phyloP scores from a whole-genome alignment of 2,797 vertebrate species.

The Coregonus sp. region DNA sequence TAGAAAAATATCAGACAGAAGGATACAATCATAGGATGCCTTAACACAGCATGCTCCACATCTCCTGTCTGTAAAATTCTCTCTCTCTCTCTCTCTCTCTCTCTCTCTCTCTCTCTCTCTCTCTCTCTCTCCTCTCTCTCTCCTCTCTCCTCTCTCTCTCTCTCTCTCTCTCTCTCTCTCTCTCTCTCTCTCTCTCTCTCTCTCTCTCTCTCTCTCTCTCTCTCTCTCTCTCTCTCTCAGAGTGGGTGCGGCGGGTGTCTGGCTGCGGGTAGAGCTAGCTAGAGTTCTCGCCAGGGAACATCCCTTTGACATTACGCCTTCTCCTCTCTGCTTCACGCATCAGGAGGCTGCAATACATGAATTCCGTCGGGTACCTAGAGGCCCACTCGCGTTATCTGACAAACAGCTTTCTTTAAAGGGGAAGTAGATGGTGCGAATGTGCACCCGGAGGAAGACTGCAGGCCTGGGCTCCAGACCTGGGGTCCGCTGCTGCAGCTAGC shows the following conservation, averaged over 20 bases:
- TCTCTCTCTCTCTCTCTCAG: conserved; percentile 11
- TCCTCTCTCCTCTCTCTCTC: conserved; percentile 5
- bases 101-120: background rate
- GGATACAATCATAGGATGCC: background rate
- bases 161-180: conserved; percentile 2
- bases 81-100: background rate
- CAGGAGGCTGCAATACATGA: conserved; percentile 26
- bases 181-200: background rate
- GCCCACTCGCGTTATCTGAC: conserved; percentile 32
- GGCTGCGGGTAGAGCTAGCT: background rate
- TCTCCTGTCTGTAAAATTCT: background rate
- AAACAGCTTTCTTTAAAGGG: conserved; percentile 3
- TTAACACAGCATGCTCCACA: background rate
- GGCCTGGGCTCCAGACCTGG: background rate
- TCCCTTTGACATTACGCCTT: conserved; percentile 30
- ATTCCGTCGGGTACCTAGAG: conserved; percentile 19
- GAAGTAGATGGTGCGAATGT: conserved; percentile 1
- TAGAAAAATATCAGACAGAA: background rate
- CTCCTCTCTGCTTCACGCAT: conserved; percentile 35
- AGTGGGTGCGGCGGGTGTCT: background rate
- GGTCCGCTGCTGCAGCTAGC: background rate
- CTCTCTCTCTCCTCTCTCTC: conserved; percentile 1
- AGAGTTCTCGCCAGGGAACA: conserved; percentile 24
- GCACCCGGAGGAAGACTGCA: background rate
- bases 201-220: background rate